A percentile compares a stretch with the other conserved stretches of the same genome.
phyloP scores from a whole-genome alignment of 1,140 invertebrate species.

The Ceratina japonica region DNA sequence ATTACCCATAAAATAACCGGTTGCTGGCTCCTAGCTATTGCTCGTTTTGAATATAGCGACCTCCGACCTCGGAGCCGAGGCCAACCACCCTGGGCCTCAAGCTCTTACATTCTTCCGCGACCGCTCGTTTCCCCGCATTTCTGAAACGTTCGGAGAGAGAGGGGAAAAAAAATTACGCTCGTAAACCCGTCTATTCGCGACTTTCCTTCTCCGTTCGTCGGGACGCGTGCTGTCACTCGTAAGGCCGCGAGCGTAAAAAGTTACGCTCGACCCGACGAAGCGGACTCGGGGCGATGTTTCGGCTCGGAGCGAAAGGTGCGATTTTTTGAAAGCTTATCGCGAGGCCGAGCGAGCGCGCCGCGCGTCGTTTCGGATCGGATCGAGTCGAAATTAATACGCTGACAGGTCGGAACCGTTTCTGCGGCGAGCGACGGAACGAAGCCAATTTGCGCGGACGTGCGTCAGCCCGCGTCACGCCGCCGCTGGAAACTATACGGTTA shows the following conservation, averaged over 20 bases:
- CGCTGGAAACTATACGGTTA: conserved; percentile 19
- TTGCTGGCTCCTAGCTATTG: conserved; percentile 51
- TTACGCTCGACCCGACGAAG: not conserved
- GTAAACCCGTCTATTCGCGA: conserved; percentile 48
- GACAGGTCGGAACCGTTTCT: not conserved
- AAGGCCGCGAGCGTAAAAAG: conserved; percentile 11
- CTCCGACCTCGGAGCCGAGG: not conserved
- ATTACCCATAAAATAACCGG: conserved; percentile 63
- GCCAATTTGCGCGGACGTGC: conserved; percentile 8
- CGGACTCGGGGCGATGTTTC: too few species aligned
- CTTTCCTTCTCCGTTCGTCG: not conserved
- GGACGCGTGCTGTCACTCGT: not conserved
- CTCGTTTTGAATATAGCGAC: conserved; percentile 55
- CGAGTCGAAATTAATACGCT: conserved; percentile 15
- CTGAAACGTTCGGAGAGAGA: conserved; percentile 21
- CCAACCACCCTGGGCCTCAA: not conserved
- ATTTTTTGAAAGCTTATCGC: not conserved
- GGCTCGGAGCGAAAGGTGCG: not conserved
- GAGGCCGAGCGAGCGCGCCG: conserved; percentile 2
- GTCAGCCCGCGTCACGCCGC: not conserved
- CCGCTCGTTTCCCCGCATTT: conserved; percentile 24
- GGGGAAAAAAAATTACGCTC: conserved; percentile 26
- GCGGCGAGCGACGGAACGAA: not conserved
- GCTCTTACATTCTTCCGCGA: conserved; percentile 14
- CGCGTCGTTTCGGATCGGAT: not conserved